These are phyloP conservation scores for Cryptocephalus primarius DNA, from an alignment of 2,888 invertebrate species.

Conservation along the genomic window DNA sequence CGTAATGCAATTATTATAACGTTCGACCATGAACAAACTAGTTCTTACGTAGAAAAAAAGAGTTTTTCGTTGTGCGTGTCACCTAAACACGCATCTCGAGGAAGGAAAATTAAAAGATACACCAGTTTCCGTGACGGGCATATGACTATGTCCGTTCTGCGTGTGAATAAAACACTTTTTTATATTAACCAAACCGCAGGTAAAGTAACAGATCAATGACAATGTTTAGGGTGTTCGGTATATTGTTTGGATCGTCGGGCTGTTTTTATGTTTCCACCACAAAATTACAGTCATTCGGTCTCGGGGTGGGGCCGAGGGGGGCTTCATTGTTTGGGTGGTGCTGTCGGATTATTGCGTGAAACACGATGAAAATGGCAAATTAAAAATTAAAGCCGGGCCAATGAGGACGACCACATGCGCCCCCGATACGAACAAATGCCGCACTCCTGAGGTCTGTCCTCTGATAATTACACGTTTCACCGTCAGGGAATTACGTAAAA, in stretches of 20 bases:
- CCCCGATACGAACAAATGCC: background rate
- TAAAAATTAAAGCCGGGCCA: constrained; percentile 8
- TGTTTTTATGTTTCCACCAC: constrained; percentile 18
- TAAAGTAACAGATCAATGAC: constrained; percentile 21
- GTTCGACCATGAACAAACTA: no score
- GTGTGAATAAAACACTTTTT: constrained; percentile 15
- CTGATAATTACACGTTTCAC: no score
- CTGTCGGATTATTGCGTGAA: constrained; percentile 9
- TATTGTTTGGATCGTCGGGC: constrained; percentile 24
- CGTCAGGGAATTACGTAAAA: no score
- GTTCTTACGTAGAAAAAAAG: no score
- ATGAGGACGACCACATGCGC: background rate
- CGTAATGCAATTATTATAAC: no score
- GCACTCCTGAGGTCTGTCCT: no score
- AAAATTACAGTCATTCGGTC: constrained; percentile 24
- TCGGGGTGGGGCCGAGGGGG: background rate
- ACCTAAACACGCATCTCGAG: background rate
- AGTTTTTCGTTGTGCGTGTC: no score
- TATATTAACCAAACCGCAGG: constrained; percentile 13
- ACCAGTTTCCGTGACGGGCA: constrained; percentile 12
- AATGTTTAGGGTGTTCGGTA: constrained; percentile 23
- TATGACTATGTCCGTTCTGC: constrained; percentile 7
- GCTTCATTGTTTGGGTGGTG: background rate
- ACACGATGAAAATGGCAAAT: constrained; percentile 8
- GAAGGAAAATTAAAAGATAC: constrained; percentile 1